These are phyloP conservation scores for Echinarachnius parma DNA, from an alignment of 53 echinoderm and acorn worm species.

Conservation along the genomic window DNA sequence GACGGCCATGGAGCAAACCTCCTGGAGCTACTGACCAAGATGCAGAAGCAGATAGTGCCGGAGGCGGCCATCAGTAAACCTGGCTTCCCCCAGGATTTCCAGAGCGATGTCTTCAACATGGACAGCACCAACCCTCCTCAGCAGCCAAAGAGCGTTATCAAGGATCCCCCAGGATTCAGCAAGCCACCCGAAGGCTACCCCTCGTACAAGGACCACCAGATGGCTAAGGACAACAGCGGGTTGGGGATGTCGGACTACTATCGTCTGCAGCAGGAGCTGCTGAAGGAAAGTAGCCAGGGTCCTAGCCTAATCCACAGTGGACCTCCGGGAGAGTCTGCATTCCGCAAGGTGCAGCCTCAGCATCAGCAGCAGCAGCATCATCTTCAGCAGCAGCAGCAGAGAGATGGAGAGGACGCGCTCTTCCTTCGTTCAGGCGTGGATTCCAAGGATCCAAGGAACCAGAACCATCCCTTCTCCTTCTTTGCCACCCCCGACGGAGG, in stretches of 20 bases:
- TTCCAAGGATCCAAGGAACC: neutral
- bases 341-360: slow-evolving; percentile 23
- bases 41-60: slow-evolving; percentile 61
- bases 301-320: no score
- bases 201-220: neutral
- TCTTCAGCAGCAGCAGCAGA: neutral
- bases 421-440: slow-evolving; percentile 10
- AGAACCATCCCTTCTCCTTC: slow-evolving; percentile 14
- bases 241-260: slow-evolving; percentile 6
- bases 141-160: neutral
- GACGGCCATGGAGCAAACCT: slow-evolving; percentile 50
- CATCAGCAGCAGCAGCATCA: no score
- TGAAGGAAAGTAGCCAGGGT: no score
- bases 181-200: neutral
- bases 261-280: neutral
- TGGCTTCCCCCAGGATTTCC: slow-evolving; percentile 5
- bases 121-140: neutral
- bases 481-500: neutral
- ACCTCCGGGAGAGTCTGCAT: slow-evolving; percentile 23
- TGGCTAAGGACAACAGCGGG: neutral
- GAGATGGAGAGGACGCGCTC: neutral
- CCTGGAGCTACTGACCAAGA: slow-evolving; percentile 62
- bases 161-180: slow-evolving; percentile 24
- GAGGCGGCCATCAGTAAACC: slow-evolving; percentile 25
- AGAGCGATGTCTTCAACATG: slow-evolving; percentile 16